Evolutionary conservation across 2,888 invertebrate genomes (phyloP), one percentile per base, ranked within the genome.

Genomic region (Scaptomyza parva): DNA sequence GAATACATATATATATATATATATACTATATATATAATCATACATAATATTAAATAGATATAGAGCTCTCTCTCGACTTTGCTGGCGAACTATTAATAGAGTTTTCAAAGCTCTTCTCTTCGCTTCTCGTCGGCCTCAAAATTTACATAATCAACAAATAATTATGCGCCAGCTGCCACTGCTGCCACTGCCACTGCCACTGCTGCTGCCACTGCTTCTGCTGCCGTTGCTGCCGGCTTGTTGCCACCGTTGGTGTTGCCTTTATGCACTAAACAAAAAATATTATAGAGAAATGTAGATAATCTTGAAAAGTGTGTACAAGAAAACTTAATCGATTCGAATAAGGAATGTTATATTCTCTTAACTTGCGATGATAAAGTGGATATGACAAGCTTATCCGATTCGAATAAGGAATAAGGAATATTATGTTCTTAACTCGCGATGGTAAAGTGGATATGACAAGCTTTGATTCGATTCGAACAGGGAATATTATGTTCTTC

Each of bases 91-190:
- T 69, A 82, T 85, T 85, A 81, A 81, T 81, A 76, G 82, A 78
- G 82, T 76, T 70, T 77, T 63, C 47, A 39, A 58, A 48, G 64
- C 41, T 48, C 17, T 17, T 37, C n/a, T n/a, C n/a, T n/a, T n/a
- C n/a, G n/a, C n/a, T n/a, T n/a, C n/a, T n/a, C 37, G 37, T 37
- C 60, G 58, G 39, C 37, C 63, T 48, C 47, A 37, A 61, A 76
- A 82, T 86, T 82, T 86, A 75, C 82, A 82, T 82, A 82, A 82
- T 82, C 86, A 83, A 82, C 68, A 82, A 83, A 82, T 82, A 82
- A 82, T 82, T 86, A 82, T 82, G 82, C 83, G 65, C 24, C 85
- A 86, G 86, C 79, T 82, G 83, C 60, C n/a, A n/a, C n/a, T 54
- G 74, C 62, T 82, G 80, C 60, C 64, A n/a, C n/a, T n/a, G n/a